Evolutionary conservation across 2,797 vertebrate genomes (phyloP).

Genomic region (Myotis pilosus): DNA sequence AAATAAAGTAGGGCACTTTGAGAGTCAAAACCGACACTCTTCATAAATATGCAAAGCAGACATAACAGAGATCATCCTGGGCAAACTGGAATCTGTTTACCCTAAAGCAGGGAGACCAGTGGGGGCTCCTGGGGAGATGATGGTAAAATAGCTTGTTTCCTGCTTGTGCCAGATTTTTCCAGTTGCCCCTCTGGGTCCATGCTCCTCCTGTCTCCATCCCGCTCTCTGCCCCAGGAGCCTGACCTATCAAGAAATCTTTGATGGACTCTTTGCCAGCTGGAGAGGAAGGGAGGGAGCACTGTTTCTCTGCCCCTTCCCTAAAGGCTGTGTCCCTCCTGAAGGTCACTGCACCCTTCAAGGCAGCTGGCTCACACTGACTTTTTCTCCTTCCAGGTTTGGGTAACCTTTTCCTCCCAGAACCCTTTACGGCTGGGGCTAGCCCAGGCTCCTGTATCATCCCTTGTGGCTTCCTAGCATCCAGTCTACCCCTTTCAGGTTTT

Average conservation of each 20-base stretch:
- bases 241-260: not conserved
- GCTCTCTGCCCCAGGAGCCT: not conserved
- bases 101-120: not conserved
- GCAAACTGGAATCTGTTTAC: not conserved
- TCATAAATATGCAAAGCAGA: not conserved
- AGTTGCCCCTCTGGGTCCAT: not conserved
- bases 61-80: not conserved
- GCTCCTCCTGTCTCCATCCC: not conserved
- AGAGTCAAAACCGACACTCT: not conserved
- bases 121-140: too few species aligned
- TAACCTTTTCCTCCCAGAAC: not conserved
- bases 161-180: not conserved
- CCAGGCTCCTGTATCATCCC: not conserved
- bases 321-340: not conserved
- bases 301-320: not conserved
- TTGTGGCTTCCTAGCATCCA: not conserved
- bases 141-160: not conserved
- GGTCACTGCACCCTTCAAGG: not conserved
- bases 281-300: not conserved
- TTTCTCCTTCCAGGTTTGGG: not conserved
- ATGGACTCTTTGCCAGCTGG: not conserved
- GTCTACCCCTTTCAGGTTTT: not conserved
- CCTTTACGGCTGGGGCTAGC: not conserved
- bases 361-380: rapidly evolving
- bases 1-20: not conserved